Base-by-base conservation (phyloP, 2,888 invertebrate species). In the Tolmerus cingulatus region DNA sequence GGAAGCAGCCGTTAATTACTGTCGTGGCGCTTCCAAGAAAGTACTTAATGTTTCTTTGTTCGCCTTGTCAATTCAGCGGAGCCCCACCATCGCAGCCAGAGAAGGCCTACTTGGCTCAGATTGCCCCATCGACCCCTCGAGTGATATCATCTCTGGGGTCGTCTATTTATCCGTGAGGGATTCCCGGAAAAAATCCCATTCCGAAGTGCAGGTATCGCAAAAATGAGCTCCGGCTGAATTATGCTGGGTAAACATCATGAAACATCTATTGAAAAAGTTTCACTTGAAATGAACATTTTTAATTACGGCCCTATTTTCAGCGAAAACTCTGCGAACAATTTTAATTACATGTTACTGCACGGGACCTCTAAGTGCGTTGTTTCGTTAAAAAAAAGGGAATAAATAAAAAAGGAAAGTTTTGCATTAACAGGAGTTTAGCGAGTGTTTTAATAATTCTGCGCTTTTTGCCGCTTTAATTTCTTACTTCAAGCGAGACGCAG, bases 321-420 rank as follows among this genome's bases (percentile, higher is more conserved):
- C 19, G 19, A 78, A 78, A 78, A 37, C 43, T 43, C 40, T 46
- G 9, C 8, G 43, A 78, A 78, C 78, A 43, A 78, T 78, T 78
- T 78, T 78, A 78, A 78, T 78, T 78, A 78, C 78, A 78, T 78
- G 78, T 78, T 78, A 40, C 78, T 40, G 78, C 78, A 78, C 19
- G 37, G 4, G 16, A 23, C 43, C 37, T 78, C 40, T 40, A 43
- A 78, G 23, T 40, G 43, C 78, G 78, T 78, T 78, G 78, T 78
- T 78, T 77, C 77, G 8, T 5, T 66, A 66, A 66, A 66, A 66
- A 55, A 55, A 55, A 19, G 7, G n/a, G 19, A 19, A 46, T 14
- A 46, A 46, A 46, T 16, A 46, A 14, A 46, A 46, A 46, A 14
- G 55, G 19, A 77, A 43, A 78, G 78, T 78, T 78, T 19, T 14